Percentiles rank a stretch among this genome's conserved stretches.
These are phyloP conservation scores for Caenorhabditis elegans DNA, from an alignment of 1,140 invertebrate genomes.

Conservation along the genomic window DNA sequence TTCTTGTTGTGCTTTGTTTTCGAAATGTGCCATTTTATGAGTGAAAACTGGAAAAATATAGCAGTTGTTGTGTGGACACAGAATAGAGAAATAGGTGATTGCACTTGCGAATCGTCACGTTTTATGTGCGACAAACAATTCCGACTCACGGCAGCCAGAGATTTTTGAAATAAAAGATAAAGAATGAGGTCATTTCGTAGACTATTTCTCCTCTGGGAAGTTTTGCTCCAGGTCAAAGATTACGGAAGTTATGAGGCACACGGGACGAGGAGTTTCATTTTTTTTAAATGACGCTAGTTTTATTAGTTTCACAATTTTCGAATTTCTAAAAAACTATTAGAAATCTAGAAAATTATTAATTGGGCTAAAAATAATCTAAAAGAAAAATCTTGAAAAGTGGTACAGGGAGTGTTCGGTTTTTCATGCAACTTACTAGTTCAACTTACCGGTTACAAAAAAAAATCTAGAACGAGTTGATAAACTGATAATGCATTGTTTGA, in stretches of 20 bases:
- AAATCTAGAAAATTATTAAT: too few relatives aligned
- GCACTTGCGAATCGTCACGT: constrained; percentile 28
- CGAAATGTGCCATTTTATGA: constrained; percentile 15
- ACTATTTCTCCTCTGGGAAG: too few relatives aligned
- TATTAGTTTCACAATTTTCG: too few relatives aligned
- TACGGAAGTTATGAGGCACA: too few relatives aligned
- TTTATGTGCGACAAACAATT: constrained; percentile 17
- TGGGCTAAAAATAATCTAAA: neutral
- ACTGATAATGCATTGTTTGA: neutral
- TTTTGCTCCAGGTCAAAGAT: neutral
- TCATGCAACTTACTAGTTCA: too few relatives aligned
- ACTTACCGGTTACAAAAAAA: constrained; percentile 14
- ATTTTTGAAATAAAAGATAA: neutral
- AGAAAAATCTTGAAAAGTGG: too few relatives aligned
- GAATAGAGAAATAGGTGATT: neutral
- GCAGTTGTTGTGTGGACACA: neutral
- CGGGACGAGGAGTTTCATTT: too few relatives aligned
- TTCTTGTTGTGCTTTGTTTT: neutral
- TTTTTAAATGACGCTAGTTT: neutral
- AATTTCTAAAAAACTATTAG: too few relatives aligned
- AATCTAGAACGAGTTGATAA: neutral
- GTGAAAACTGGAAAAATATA: neutral
- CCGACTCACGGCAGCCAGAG: neutral
- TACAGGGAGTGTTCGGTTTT: too few relatives aligned
- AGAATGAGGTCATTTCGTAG: neutral